These are phyloP conservation scores for Geotrypetes seraphini DNA, from an alignment of 2,797 vertebrate species.

Conservation along the genomic window DNA sequence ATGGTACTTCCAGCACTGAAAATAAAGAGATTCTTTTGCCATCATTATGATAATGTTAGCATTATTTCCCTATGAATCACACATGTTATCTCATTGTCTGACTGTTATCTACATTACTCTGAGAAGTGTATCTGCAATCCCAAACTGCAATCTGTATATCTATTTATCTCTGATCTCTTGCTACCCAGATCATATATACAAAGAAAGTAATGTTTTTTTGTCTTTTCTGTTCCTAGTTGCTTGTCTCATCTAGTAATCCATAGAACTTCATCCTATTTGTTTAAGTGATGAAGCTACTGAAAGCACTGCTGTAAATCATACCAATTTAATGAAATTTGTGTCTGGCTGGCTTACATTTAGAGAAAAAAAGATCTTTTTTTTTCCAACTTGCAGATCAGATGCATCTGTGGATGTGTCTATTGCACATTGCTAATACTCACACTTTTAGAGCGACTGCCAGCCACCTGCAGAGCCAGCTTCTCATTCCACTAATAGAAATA, in stretches of 20 bases:
- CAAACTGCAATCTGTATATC: too few species aligned
- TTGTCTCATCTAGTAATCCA: background rate
- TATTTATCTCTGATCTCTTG: too few species aligned
- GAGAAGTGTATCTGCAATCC: too few species aligned
- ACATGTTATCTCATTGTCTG: too few species aligned
- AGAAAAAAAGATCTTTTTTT: background rate
- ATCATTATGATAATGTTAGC: too few species aligned
- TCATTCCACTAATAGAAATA: slow-evolving; percentile 31
- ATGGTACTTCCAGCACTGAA: too few species aligned
- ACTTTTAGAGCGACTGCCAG: slow-evolving; percentile 23
- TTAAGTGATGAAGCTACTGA: background rate
- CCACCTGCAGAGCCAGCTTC: slow-evolving; percentile 21
- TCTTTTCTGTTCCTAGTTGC: background rate
- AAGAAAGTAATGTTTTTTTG: background rate
- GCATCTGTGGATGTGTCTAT: background rate
- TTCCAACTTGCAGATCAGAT: background rate
- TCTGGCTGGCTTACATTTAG: slow-evolving; percentile 4
- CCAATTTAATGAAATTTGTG: slow-evolving; percentile 16
- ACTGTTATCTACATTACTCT: too few species aligned
- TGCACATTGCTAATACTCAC: slow-evolving; percentile 10
- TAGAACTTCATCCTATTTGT: slow-evolving; percentile 6
- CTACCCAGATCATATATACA: too few species aligned
- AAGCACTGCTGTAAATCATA: background rate
- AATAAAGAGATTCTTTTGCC: too few species aligned
- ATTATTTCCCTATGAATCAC: too few species aligned